A percentile compares a stretch with the other conserved stretches of the same genome.
Conservation (phyloP, 1,140 invertebrate species). For the Neelides sp. region DNA sequence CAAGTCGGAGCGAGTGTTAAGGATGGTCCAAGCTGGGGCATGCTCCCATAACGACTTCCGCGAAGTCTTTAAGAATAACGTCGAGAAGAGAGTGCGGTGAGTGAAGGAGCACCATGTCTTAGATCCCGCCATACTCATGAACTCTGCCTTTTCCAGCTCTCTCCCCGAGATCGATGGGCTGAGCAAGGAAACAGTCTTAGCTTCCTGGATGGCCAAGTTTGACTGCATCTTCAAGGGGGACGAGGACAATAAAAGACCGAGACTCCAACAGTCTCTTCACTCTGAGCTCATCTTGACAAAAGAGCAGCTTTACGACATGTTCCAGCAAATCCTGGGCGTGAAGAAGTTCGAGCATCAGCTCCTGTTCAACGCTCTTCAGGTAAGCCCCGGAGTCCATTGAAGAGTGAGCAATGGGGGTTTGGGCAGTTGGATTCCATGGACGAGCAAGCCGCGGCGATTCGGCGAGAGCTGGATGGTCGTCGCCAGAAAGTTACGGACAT, state of each 20-base stretch:
- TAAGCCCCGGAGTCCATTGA: slow-evolving; percentile 36
- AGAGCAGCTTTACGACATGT: slow-evolving; percentile 98
- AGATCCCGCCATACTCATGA: neutral
- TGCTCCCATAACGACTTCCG: slow-evolving; percentile 96
- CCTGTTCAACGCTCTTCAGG: slow-evolving; percentile 94
- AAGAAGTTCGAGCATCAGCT: slow-evolving; percentile 99
- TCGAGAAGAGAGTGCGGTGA: slow-evolving; percentile 86
- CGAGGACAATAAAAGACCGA: slow-evolving; percentile 72
- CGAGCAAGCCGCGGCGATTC: slow-evolving; percentile 97
- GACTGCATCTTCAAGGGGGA: slow-evolving; percentile 96
- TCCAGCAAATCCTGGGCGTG: slow-evolving; percentile 93
- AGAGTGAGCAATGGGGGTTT: neutral
- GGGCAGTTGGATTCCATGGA: slow-evolving; percentile 90
- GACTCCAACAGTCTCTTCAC: slow-evolving; percentile 76
- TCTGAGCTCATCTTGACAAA: slow-evolving; percentile 85
- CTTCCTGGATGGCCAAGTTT: slow-evolving; percentile 98
- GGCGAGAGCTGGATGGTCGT: slow-evolving; percentile 92
- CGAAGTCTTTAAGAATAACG: slow-evolving; percentile 95
- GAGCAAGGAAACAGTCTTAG: slow-evolving; percentile 96
- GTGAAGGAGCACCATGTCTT: slow-evolving; percentile 2
- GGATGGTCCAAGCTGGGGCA: slow-evolving; percentile 88
- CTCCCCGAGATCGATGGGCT: slow-evolving; percentile 97
- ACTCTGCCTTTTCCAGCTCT: slow-evolving; percentile 48
- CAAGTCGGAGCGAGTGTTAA: slow-evolving; percentile 84
- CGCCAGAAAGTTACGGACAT: slow-evolving; percentile 93